Base-by-base conservation (phyloP, 2,888 invertebrate genomes). In the Calliopum simillimum region DNA sequence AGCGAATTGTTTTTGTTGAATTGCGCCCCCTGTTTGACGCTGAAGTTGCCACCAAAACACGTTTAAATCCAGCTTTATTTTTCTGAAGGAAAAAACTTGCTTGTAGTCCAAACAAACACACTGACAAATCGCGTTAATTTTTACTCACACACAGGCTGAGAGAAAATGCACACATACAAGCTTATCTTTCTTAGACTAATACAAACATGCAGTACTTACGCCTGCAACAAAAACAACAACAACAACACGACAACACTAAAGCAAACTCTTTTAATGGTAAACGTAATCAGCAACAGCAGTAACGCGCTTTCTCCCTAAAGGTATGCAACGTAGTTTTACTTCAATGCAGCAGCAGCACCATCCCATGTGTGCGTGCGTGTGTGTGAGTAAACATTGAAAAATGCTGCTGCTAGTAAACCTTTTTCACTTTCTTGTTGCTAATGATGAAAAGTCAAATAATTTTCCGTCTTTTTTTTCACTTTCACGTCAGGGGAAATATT, bases 271-370 rank as follows among this genome's bases (percentile, higher is more conserved):
- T 64, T 64, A 33, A 55, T 55, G 53, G 8, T 43, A n/a, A 55
- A 55, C 16, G 65, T 65, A 65, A 65, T 53, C 65, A 65, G 65
- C 55, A 43, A 43, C n/a, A 53, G 53, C 53, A 65, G 53, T 55
- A 65, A 55, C 55, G 65, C 16, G 49, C 43, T 49, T 25, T 25
- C 33, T 44, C 65, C 65, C 65, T 53, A 55, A 46, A 64, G 43
- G 65, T 65, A 55, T 65, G 55, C 65, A 65, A 41, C 55, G 65
- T 44, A 55, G 44, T 61, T 68, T 61, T 71, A 58, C 44, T 68
- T 8, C 19, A 19, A 19, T 16, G 33, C 49, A 71, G 74, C 68
- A 73, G 64, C 59, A 72, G 13, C n/a, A n/a, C n/a, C 33, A 33
- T 5, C 33, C 8, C 8, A 33, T 33, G 33, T 4, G 8, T 33